Evolutionary conservation across 2,888 invertebrate genomes (phyloP).

Genomic region (Augiades crinisus): DNA sequence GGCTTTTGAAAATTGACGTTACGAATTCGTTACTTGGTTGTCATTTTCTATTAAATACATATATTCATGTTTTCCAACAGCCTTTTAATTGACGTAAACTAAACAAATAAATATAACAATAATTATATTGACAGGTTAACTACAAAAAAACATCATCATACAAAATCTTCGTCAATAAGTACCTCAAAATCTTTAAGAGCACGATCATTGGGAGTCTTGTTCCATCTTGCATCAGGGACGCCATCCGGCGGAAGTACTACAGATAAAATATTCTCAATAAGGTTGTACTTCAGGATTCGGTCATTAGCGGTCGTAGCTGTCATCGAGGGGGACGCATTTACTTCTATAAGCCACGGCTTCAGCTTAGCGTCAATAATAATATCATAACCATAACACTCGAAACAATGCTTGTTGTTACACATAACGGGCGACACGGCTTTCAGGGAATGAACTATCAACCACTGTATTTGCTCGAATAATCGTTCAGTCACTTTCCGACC

Average conservation of each 20-base stretch:
- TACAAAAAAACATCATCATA: too few species aligned
- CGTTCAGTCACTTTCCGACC: conserved; percentile 94
- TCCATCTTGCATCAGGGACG: conserved; percentile 94
- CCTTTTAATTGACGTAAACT: neutral
- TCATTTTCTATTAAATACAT: neutral
- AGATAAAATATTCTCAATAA: conserved; percentile 95
- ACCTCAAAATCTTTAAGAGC: conserved; percentile 92
- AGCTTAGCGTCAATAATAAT: conserved; percentile 97
- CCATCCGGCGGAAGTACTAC: conserved; percentile 94
- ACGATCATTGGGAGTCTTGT: conserved; percentile 88
- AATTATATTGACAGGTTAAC: conserved; percentile 1
- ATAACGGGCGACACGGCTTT: conserved; percentile 96
- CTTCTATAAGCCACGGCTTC: conserved; percentile 97
- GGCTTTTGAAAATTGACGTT: conserved; percentile 10
- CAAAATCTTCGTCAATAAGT: conserved; percentile 92
- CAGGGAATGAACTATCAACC: conserved; percentile 95
- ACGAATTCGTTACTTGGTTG: neutral
- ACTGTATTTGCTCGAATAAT: conserved; percentile 93
- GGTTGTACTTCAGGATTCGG: conserved; percentile 94
- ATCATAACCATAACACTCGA: conserved; percentile 97
- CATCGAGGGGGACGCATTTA: conserved; percentile 97
- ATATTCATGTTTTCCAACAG: neutral
- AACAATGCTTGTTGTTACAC: conserved; percentile 95
- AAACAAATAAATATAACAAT: neutral
- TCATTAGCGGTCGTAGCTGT: conserved; percentile 96